A percentile compares a stretch with the other conserved stretches of the same genome.
Conservation (phyloP, 2,113 vertebrate species). For the Microcebus murinus region DNA sequence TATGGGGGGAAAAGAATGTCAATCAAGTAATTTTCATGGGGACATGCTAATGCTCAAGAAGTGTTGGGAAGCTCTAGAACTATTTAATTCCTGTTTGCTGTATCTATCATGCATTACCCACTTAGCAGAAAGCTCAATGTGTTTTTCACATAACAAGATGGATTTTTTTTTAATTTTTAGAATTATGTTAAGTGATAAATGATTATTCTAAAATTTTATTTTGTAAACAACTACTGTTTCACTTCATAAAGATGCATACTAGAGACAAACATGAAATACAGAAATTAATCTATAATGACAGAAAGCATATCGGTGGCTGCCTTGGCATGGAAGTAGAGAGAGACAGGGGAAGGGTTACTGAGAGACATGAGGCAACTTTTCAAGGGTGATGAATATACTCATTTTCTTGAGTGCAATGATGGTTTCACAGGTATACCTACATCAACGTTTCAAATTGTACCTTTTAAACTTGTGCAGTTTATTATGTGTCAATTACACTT, state of each 20-base stretch:
- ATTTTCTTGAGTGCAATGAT: not conserved
- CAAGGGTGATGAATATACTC: not conserved
- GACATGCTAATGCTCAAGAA: slow-evolving; percentile 49
- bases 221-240: not conserved
- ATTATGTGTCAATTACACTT: not conserved
- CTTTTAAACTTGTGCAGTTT: not conserved
- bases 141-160: not conserved
- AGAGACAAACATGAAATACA: not conserved
- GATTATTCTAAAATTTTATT: not conserved
- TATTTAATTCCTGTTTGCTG: not conserved
- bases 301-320: not conserved
- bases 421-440: not conserved
- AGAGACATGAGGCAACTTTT: rapidly evolving
- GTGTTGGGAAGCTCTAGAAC: not conserved
- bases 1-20: slow-evolving; percentile 12
- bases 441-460: not conserved
- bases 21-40: slow-evolving; percentile 68
- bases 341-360: rapidly evolving
- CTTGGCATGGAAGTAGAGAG: not conserved
- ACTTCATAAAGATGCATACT: not conserved
- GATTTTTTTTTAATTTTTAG: not conserved
- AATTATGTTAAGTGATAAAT: not conserved
- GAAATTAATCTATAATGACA: not conserved
- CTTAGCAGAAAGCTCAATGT: not conserved
- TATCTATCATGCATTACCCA: not conserved